Conservation (phyloP, 2,113 vertebrate species). For the Carollia perspicillata region DNA sequence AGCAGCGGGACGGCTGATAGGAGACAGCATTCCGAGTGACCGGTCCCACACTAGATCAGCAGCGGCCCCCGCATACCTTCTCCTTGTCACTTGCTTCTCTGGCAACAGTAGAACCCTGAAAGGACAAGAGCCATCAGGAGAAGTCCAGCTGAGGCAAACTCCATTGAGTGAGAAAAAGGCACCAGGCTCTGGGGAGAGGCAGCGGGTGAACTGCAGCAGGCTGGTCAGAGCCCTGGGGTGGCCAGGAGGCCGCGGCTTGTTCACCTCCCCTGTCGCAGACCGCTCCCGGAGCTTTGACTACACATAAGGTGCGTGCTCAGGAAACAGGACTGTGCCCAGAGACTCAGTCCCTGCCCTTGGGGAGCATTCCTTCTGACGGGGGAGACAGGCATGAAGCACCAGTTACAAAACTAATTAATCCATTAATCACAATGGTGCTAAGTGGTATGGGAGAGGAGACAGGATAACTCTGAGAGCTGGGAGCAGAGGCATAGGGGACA, state of each 20-base stretch:
- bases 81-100: slow-evolving; percentile 97
- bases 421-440: not conserved
- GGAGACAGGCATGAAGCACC: not conserved
- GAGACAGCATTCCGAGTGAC: not conserved
- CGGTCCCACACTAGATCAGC: not conserved
- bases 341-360: not conserved
- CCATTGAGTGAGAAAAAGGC: not conserved
- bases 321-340: not conserved
- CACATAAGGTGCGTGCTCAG: rapidly evolving
- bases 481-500: no score
- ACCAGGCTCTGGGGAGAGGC: not conserved
- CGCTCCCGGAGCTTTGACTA: not conserved
- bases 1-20: not conserved
- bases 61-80: slow-evolving; percentile 83
- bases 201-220: not conserved
- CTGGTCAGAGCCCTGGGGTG: not conserved
- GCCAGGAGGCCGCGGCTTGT: not conserved
- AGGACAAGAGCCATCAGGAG: slow-evolving; percentile 41
- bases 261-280: not conserved
- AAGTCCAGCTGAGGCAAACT: not conserved
- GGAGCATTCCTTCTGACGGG: not conserved
- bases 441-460: not conserved
- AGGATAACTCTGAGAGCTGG: not conserved
- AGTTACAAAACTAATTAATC: not conserved
- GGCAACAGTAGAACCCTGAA: slow-evolving; percentile 93